A percentile compares a stretch with the other conserved stretches of the same genome.
Conservation (phyloP, 2,888 invertebrate species). For the Melipona beecheii region DNA sequence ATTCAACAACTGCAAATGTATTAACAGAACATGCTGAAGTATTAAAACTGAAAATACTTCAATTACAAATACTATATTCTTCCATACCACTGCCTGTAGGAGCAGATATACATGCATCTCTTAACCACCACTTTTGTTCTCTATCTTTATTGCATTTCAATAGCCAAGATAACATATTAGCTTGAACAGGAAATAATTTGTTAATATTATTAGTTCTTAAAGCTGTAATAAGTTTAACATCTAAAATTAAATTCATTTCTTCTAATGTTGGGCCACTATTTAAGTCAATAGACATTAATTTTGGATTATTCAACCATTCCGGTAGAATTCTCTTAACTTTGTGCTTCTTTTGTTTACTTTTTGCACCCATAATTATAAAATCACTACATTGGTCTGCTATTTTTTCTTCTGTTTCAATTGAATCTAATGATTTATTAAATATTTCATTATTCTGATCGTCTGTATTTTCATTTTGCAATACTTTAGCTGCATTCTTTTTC, state of each 20-base stretch:
- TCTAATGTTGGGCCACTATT: slow-evolving; percentile 83
- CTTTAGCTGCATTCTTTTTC: slow-evolving; percentile 29
- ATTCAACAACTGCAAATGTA: too few relatives aligned
- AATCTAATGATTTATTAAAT: slow-evolving; percentile 1
- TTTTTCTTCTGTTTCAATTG: slow-evolving; percentile 28
- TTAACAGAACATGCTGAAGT: neutral
- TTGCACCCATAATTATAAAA: slow-evolving; percentile 83
- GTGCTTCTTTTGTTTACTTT: slow-evolving; percentile 68
- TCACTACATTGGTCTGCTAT: slow-evolving; percentile 27
- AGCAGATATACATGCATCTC: slow-evolving; percentile 97
- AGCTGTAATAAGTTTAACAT: slow-evolving; percentile 87
- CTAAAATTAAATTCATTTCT: slow-evolving; percentile 86
- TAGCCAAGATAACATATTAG: slow-evolving; percentile 91
- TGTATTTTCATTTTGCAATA: neutral
- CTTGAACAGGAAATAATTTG: slow-evolving; percentile 94
- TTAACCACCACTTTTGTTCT: slow-evolving; percentile 88
- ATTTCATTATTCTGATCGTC: slow-evolving; percentile 11
- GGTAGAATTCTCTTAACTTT: slow-evolving; percentile 91
- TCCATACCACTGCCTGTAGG: slow-evolving; percentile 95
- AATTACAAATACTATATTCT: neutral
- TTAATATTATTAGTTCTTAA: slow-evolving; percentile 89
- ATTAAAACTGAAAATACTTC: neutral
- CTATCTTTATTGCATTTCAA: slow-evolving; percentile 87
- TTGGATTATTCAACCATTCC: slow-evolving; percentile 93
- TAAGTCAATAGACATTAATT: slow-evolving; percentile 90